These are phyloP conservation scores for Cosmorhoe ocellata DNA, from an alignment of 2,888 invertebrate species.

Conservation along the genomic window DNA sequence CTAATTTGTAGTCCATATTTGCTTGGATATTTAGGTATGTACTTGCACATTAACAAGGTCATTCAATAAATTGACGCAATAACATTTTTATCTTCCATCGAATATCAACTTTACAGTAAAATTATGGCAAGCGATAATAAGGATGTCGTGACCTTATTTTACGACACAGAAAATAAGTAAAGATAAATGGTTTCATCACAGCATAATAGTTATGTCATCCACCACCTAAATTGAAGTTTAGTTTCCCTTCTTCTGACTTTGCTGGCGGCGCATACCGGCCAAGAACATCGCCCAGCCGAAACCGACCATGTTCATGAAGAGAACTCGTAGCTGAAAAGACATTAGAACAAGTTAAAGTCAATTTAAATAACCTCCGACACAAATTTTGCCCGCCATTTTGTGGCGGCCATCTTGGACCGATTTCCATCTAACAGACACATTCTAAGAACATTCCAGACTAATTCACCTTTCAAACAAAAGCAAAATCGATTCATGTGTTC, in stretches of 20 bases:
- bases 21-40: too few relatives aligned
- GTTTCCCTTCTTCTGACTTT: slow-evolving; percentile 59
- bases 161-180: slow-evolving; percentile 12
- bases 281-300: slow-evolving; percentile 91
- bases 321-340: slow-evolving; percentile 86
- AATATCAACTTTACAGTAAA: background rate
- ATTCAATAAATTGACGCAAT: background rate
- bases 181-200: slow-evolving; percentile 31
- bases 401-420: too few relatives aligned
- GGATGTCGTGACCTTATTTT: slow-evolving; percentile 15
- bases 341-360: background rate
- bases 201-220: slow-evolving; percentile 28
- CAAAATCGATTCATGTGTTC: too few relatives aligned
- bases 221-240: slow-evolving; percentile 38
- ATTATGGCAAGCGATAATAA: slow-evolving; percentile 7
- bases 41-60: too few relatives aligned
- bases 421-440: too few relatives aligned
- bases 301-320: slow-evolving; percentile 88
- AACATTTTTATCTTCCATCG: background rate
- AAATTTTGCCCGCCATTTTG: too few relatives aligned
- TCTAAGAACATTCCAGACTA: too few relatives aligned
- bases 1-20: too few relatives aligned
- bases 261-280: slow-evolving; percentile 85
- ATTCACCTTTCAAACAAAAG: too few relatives aligned
- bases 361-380: too few relatives aligned